Evolutionary conservation across 2,113 vertebrate species (phyloP).

Genomic region (Macaca nemestrina): DNA sequence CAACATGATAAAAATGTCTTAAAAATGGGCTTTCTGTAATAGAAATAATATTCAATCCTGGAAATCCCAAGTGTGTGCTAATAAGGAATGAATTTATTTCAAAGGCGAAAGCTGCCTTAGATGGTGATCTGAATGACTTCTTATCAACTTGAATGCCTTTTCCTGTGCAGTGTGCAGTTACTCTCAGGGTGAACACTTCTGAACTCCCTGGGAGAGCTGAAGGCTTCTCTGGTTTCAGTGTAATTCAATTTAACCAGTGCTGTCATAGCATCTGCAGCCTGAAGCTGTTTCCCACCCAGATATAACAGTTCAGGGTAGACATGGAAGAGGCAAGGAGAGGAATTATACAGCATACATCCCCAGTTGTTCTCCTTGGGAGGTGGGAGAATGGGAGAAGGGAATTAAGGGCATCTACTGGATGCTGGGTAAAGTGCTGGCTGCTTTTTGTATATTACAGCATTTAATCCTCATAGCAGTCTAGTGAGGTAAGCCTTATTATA

Average conservation of each 20-base stretch:
- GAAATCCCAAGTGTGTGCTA: conserved; percentile 73
- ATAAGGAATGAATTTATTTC: conserved; percentile 78
- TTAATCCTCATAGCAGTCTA: neutral
- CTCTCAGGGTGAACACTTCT: conserved; percentile 83
- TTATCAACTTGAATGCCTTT: conserved; percentile 81
- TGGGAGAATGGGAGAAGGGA: neutral
- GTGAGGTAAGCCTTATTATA: neutral
- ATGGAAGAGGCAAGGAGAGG: conserved; percentile 62
- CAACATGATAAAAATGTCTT: conserved; percentile 57
- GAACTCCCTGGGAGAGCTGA: conserved; percentile 86
- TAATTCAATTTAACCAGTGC: conserved; percentile 86
- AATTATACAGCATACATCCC: neutral
- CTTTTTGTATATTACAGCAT: neutral
- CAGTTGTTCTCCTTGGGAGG: conserved; percentile 44
- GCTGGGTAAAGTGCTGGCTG: neutral
- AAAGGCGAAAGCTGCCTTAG: conserved; percentile 72
- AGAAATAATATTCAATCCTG: conserved; percentile 68
- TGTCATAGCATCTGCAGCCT: conserved; percentile 84
- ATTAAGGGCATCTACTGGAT: neutral
- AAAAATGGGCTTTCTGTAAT: conserved; percentile 65
- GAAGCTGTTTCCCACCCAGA: conserved; percentile 80
- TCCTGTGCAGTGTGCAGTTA: conserved; percentile 84
- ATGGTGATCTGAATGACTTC: conserved; percentile 82
- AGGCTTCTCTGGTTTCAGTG: conserved; percentile 82
- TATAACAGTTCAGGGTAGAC: conserved; percentile 77